Conservation (phyloP, 2,113 vertebrate species). For the Leptocoma aspasia region DNA sequence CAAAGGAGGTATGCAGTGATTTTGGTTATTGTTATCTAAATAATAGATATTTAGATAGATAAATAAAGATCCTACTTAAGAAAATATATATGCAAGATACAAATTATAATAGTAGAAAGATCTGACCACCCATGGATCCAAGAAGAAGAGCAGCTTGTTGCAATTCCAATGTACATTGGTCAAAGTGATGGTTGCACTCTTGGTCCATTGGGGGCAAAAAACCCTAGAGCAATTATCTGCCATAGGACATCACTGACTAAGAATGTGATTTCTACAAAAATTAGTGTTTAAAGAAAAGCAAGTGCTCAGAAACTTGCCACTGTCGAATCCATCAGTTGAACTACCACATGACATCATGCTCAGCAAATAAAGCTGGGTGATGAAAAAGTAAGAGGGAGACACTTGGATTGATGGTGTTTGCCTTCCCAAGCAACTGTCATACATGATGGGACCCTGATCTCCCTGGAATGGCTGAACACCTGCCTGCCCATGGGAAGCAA, state of each 20-base stretch:
- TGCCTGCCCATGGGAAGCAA: background rate
- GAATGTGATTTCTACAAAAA: background rate
- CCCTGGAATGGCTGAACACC: background rate
- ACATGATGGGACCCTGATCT: background rate
- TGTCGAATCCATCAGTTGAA: background rate
- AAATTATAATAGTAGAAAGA: background rate
- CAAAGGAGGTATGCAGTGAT: accelerated
- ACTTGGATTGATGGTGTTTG: background rate
- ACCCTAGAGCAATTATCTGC: background rate
- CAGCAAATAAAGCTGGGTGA: background rate
- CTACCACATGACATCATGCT: background rate
- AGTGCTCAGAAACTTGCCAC: background rate
- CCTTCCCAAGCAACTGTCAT: background rate
- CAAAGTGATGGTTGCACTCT: accelerated
- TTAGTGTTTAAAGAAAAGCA: background rate
- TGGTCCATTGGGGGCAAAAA: background rate
- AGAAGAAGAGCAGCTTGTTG: background rate
- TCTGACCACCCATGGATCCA: background rate
- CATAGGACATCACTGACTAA: background rate
- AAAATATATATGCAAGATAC: background rate
- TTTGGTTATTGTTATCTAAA: background rate
- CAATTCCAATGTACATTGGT: accelerated
- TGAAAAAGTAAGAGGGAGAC: too few relatives aligned
- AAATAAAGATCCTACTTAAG: background rate
- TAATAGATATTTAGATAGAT: background rate